Base-by-base conservation (phyloP, 2,888 invertebrate genomes). In the Dysmachus trigonus region DNA sequence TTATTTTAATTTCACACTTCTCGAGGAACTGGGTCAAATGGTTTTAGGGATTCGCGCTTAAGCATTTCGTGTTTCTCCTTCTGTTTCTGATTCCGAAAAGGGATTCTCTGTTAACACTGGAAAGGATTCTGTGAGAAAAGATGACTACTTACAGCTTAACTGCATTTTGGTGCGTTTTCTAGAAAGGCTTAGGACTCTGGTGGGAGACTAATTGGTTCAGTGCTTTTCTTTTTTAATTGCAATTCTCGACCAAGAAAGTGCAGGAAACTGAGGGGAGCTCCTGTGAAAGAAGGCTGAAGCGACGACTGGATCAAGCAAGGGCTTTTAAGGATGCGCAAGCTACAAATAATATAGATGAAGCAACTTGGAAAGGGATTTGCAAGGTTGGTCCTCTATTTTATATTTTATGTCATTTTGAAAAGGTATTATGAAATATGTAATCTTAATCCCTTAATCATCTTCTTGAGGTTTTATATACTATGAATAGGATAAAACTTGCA, bases 1-100 rank as follows among this genome's bases (percentile, higher is more conserved):
- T 73, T 73, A 73, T 73, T 72, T 73, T 73, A 73, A 73, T 73
- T 73, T 73, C n/a, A 35, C 73, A 73, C 33, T 62, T 62, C 73
- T 73, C 31, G 13, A 27, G 18, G 73, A 62, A 62, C 22, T 73
- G 4, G 73, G 73, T 73, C 73, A 73, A 73, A 73, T 73, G 73
- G 73, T 73, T 33, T 33, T 73, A 35, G 35, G 73, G 35, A 73
- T 35, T 73, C 73, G 73, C 73, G n/a, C 18, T 47, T n/a, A 47
- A 47, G 47, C 47, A 18, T 47, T 47, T 47, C 47, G 47, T 47
- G 47, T 47, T 47, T 47, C 35, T 22, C 33, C 22, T 27, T 27
- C 62, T 62, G 62, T 62, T 62, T 62, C 62, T 62, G 62, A 62
- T 62, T 62, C 53, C 22, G 10, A 62, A 62, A 62, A 62, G 22